These are phyloP conservation scores for Buathra laborator DNA, from an alignment of 2,888 invertebrate species.

Conservation along the genomic window DNA sequence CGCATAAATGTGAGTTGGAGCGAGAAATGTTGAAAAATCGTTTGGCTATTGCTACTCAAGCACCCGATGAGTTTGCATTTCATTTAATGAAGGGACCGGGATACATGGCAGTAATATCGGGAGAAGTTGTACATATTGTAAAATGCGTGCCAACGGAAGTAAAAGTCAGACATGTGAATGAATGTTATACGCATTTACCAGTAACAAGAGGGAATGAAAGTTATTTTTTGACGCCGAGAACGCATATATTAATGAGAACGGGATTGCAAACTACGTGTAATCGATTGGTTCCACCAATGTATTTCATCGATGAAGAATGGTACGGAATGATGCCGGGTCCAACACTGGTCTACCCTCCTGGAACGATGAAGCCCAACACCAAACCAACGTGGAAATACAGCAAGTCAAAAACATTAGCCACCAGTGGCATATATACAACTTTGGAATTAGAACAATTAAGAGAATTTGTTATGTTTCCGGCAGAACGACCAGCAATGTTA, in stretches of 20 bases:
- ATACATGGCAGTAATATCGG: conserved; percentile 69
- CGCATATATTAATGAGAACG: conserved; percentile 69
- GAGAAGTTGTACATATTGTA: conserved; percentile 60
- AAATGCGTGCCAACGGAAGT: conserved; percentile 70
- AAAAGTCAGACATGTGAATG: conserved; percentile 51
- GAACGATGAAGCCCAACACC: too few species aligned
- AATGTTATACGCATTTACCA: conserved; percentile 67
- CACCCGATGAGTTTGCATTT: too few species aligned
- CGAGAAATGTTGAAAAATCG: conserved; percentile 68
- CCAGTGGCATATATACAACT: too few species aligned
- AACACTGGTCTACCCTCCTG: too few species aligned
- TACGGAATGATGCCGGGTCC: background rate
- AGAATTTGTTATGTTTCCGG: conserved; percentile 58
- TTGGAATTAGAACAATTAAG: too few species aligned
- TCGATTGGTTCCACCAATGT: conserved; percentile 66
- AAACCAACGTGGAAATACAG: too few species aligned
- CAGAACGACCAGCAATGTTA: conserved; percentile 39
- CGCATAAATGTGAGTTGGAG: conserved; percentile 5
- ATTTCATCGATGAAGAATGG: conserved; percentile 68
- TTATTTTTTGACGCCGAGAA: conserved; percentile 52
- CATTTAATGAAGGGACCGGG: conserved; percentile 36
- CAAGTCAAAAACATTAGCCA: too few species aligned
- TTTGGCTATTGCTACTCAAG: background rate
- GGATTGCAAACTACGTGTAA: conserved; percentile 70
- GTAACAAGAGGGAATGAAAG: background rate